A percentile compares a stretch with the other conserved stretches of the same genome.
These are phyloP conservation scores for Sula dactylatra DNA, from an alignment of 2,113 vertebrate species.

Conservation along the genomic window DNA sequence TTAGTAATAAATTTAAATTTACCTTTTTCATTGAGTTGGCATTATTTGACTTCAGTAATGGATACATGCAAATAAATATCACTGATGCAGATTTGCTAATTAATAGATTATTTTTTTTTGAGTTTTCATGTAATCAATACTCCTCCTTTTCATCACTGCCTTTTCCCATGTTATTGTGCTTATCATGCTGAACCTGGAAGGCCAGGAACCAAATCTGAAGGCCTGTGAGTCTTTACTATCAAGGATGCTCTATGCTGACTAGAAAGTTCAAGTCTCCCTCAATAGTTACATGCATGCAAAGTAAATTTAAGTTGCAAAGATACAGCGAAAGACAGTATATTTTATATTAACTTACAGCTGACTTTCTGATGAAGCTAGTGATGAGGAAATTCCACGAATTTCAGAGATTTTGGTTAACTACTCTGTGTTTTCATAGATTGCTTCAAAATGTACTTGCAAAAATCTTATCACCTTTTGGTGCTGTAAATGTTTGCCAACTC, in stretches of 20 bases:
- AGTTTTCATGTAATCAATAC: neutral
- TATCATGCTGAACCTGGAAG: neutral
- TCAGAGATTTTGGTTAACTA: neutral
- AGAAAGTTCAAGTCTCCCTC: neutral
- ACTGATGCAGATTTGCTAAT: neutral
- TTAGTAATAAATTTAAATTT: neutral
- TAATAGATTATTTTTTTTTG: neutral
- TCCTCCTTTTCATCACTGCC: neutral
- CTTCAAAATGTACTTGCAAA: neutral
- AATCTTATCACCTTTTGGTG: neutral
- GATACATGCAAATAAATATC: neutral
- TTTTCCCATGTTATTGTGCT: neutral
- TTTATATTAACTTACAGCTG: neutral
- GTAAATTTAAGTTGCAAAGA: neutral
- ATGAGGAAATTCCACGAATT: neutral
- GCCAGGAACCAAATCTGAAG: neutral
- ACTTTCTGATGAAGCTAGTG: neutral
- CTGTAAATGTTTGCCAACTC: neutral
- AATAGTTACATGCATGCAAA: neutral
- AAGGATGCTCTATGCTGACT: neutral
- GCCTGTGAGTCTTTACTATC: neutral
- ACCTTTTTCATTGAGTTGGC: neutral
- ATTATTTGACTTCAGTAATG: neutral
- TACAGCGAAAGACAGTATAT: neutral
- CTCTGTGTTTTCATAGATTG: neutral